Conservation (phyloP, 30 jellyfish, hydroid and myxozoan species). For the Mastigias papua region DNA sequence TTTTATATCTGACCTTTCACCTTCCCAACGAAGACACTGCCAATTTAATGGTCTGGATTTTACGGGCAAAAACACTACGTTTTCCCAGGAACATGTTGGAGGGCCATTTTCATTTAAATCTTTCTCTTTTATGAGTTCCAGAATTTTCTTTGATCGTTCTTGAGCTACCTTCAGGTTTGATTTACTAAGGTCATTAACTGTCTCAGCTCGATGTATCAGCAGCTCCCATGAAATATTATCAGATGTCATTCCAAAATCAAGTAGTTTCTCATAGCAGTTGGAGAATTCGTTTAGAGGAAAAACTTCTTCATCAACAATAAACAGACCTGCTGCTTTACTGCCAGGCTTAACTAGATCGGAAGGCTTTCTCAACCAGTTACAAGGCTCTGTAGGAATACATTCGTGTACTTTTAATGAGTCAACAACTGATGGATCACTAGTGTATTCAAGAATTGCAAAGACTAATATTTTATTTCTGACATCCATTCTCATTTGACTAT, state of each 20-base stretch:
- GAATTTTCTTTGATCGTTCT: neutral
- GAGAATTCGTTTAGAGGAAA: slow-evolving; percentile 29
- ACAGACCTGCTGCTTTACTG: slow-evolving; percentile 73
- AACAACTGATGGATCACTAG: neutral
- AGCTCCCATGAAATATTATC: slow-evolving; percentile 50
- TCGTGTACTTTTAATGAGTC: neutral
- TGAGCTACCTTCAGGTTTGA: neutral
- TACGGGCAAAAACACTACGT: slow-evolving; percentile 31
- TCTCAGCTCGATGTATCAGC: slow-evolving; percentile 52
- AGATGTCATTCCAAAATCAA: slow-evolving; percentile 60
- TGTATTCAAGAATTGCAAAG: neutral
- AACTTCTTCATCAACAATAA: slow-evolving; percentile 67
- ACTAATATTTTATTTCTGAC: slow-evolving; percentile 18
- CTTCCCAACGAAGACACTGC: slow-evolving; percentile 40
- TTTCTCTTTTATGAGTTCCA: neutral
- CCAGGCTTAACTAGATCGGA: slow-evolving; percentile 37
- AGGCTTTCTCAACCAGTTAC: slow-evolving; percentile 35
- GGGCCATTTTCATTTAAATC: neutral
- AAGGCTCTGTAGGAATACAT: slow-evolving; percentile 58
- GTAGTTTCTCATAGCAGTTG: neutral
- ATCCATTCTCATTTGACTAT: neutral
- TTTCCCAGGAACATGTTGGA: neutral
- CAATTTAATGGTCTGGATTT: slow-evolving; percentile 9
- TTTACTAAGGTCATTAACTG: slow-evolving; percentile 7
- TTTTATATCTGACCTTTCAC: neutral